Evolutionary conservation across 2,797 vertebrate genomes (phyloP), one percentile per base, ranked within the genome.

Genomic region (Phoeniculus purpureus): DNA sequence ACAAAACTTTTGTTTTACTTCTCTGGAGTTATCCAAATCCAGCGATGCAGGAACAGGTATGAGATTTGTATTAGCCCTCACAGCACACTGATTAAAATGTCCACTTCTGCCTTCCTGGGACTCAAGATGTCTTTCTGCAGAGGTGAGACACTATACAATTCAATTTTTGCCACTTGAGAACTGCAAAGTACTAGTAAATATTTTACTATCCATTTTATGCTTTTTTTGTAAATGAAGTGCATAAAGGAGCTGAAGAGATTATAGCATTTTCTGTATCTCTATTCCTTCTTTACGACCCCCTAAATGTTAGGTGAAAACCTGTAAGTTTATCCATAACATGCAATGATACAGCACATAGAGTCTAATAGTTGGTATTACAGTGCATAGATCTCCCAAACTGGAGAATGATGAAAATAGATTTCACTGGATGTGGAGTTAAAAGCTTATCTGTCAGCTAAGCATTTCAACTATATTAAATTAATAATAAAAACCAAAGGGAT

Each of bases 331-430:
- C 94, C 93, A 90, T 96, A 97, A 96, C 93, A 94, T 92, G 90
- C 96, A 97, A 93, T 97, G 96, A 97, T 95, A 96, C 94, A 96
- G 96, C 92, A 96, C 96, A 96, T 97, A 84, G 82, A 97, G 96
- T 96, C 95, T 96, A 96, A 96, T 96, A 94, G 94, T 70, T 26
- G 65, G 3, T 31, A 93, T 96, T 97, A 95, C 15, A 94, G 80
- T 82, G 88, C 91, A 82, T n/a, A 90, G 75, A 93, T 88, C 84
- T 95, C 93, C 93, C 94, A 94, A 97, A 97, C 84, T 72, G 94
- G 76, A 94, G 59, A 81, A 84, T 96, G 93, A 94, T 96, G 94
- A 97, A 96, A 97, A 94, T 56, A 58, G 32, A 86, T 97, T 96
- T 92, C 62, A 89, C 48, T 94, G 78, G 31, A 86, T 11, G 23